Conservation (phyloP, 2,113 vertebrate genomes). For the Alethe castanea region DNA sequence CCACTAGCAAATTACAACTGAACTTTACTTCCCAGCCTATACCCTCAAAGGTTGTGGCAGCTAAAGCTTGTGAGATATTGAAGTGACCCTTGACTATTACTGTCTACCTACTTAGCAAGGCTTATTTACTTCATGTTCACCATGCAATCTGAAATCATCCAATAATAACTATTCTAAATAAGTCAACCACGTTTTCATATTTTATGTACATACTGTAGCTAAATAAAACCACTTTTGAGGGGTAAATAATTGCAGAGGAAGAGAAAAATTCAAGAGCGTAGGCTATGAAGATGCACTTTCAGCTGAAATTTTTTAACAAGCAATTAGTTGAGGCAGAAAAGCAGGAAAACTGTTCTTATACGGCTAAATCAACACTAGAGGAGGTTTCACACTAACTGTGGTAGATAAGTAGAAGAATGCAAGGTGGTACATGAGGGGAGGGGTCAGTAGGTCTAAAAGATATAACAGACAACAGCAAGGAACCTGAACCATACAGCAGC, state of each 20-base stretch:
- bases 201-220: constrained; percentile 58
- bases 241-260: constrained; percentile 67
- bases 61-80: neutral
- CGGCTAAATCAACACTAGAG: neutral
- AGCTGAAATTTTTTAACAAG: constrained; percentile 56
- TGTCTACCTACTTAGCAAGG: constrained; percentile 20
- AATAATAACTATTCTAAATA: constrained; percentile 64
- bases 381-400: neutral
- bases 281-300: constrained; percentile 61
- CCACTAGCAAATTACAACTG: neutral
- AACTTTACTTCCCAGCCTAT: neutral
- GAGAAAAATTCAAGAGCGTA: constrained; percentile 61
- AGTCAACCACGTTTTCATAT: constrained; percentile 48
- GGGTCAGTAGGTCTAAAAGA: neutral
- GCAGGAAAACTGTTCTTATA: neutral
- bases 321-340: constrained; percentile 29
- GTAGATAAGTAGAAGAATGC: neutral
- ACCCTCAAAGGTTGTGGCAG: neutral
- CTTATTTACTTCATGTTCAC: constrained; percentile 36
- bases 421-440: neutral
- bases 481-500: neutral
- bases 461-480: neutral
- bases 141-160: constrained; percentile 50
- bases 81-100: constrained; percentile 25
- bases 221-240: constrained; percentile 58